Evolutionary conservation across 2,797 vertebrate species (phyloP), one percentile per base, ranked within the genome.

Genomic region (Paratrypauchen microcephalus): DNA sequence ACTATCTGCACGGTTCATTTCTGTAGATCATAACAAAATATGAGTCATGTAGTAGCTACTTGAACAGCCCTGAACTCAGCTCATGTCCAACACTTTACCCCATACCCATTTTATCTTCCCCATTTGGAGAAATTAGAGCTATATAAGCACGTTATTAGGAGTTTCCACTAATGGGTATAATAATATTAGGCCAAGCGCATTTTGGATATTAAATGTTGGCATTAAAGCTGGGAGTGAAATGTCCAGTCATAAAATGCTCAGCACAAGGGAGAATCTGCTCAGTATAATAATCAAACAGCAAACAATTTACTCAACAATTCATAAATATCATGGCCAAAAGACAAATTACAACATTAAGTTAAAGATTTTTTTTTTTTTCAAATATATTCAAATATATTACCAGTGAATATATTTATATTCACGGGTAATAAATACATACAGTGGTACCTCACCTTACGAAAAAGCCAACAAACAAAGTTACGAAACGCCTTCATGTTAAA

Each of bases 111-210:
- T 80, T 70, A 87, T 78, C 70, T 73, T 63, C 80, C 76, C 77
- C 78, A 71, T 73, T 82, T 83, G 76, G 54, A 73, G 62, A 71
- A 74, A 80, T 81, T 80, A 74, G 68, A 63, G 63, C 50, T 73
- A 54, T 78, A 67, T 65, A 83, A 80, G 74, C 69, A 67, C 52
- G 64, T 70, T 70, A 80, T 80, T 77, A 86, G 73, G 60, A 72
- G 72, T 86, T 88, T 86, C 84, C 80, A 82, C 71, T 70, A 63
- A 16, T 76, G 80, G 76, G 79, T 83, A 62, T 73, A 80, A 83
- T 79, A 83, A 80, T 75, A 55, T 60, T 74, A 62, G 68, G 79
- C 83, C 76, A 73, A 11, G 60, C 85, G 81, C 76, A 69, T 39
- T 65, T 81, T 79, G 59, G 80, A 80, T 86, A 81, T 74, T 83